phyloP scores from a whole-genome alignment of 23 tunicate species.

The Ciona savignyi region DNA sequence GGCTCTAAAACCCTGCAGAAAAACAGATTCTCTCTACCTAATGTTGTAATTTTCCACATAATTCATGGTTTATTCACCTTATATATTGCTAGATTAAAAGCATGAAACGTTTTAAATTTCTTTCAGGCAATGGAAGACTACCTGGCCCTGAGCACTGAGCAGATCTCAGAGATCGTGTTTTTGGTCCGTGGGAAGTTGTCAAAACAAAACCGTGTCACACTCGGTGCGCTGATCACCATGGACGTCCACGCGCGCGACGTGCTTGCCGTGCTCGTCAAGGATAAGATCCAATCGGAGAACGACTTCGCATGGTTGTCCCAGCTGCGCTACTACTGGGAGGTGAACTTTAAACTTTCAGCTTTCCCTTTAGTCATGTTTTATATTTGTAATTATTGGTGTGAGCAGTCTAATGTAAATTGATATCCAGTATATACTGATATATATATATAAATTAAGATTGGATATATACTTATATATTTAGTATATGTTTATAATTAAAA shows the following conservation, averaged over 20 bases:
- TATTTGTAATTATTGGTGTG: too few relatives aligned
- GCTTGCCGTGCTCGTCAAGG: conserved; percentile 59
- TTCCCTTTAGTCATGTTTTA: too few relatives aligned
- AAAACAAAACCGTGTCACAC: conserved; percentile 90
- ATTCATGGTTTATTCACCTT: background rate
- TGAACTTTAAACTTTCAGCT: too few relatives aligned
- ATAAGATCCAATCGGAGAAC: conserved; percentile 56
- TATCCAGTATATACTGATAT: too few relatives aligned
- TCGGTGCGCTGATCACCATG: conserved; percentile 88
- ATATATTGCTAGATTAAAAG: background rate
- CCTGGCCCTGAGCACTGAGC: conserved; percentile 70
- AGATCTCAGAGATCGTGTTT: conserved; percentile 88
- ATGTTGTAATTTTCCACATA: too few relatives aligned
- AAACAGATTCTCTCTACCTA: too few relatives aligned
- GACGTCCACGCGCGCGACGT: conserved; percentile 99
- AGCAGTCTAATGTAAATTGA: too few relatives aligned
- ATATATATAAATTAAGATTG: too few relatives aligned
- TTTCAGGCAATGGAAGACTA: conserved; percentile 90
- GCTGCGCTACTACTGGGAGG: conserved; percentile 97
- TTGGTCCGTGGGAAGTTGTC: conserved; percentile 95
- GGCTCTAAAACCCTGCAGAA: too few relatives aligned
- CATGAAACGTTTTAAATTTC: too few relatives aligned
- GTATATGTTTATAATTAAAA: too few relatives aligned
- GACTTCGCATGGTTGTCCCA: conserved; percentile 98
- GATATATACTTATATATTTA: too few relatives aligned